Conservation (phyloP, 2,113 vertebrate genomes). For the Catharus bicknelli region DNA sequence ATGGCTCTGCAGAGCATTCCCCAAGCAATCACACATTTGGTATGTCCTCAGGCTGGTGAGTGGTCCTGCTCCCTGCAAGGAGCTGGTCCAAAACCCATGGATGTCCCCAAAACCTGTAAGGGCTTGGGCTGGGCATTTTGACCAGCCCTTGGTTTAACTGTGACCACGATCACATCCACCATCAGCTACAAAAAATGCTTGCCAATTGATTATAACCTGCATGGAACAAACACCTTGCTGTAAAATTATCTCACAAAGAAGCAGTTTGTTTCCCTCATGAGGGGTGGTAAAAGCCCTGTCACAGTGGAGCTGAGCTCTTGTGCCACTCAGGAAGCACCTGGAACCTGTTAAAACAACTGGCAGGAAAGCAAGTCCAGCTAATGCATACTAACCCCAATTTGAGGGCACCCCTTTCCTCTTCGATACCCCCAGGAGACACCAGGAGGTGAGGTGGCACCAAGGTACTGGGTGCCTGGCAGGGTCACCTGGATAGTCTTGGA, state of each 20-base stretch:
- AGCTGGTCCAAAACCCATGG: slow-evolving; percentile 7
- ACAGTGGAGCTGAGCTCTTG: background rate
- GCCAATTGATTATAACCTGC: slow-evolving; percentile 76
- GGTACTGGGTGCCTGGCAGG: background rate
- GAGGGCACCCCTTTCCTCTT: background rate
- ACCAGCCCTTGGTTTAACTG: background rate
- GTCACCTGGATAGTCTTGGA: background rate
- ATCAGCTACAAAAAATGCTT: slow-evolving; percentile 45
- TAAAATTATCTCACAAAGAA: background rate
- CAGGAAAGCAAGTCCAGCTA: background rate
- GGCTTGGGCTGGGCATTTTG: background rate
- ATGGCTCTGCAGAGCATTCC: background rate
- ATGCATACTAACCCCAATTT: accelerated
- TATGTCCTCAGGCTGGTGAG: background rate
- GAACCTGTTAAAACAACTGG: background rate
- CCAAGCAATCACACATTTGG: background rate
- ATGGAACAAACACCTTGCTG: background rate
- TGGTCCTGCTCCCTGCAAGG: background rate
- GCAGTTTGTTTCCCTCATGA: background rate
- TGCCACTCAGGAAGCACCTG: background rate
- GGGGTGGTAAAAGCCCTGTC: background rate
- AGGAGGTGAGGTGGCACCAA: background rate
- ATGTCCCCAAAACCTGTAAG: background rate
- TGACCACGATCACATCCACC: background rate
- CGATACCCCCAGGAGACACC: background rate